phyloP scores from a whole-genome alignment of 2,888 invertebrate species.

The Diarsia rubi region DNA sequence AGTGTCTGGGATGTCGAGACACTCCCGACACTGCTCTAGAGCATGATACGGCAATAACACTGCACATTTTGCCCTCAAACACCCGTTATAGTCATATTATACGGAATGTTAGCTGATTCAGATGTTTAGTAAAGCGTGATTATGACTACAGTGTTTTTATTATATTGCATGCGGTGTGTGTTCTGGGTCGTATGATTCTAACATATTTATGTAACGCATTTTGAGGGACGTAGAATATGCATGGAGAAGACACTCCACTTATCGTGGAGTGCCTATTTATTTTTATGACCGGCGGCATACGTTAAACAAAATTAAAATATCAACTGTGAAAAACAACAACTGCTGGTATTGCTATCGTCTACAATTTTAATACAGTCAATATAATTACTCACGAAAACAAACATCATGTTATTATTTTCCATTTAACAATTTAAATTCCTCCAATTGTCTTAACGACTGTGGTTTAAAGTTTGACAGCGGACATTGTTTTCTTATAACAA shows the following conservation, averaged over 20 bases:
- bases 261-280: not conserved
- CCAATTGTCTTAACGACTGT: constrained; percentile 28
- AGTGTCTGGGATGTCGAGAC: constrained; percentile 72
- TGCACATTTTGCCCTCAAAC: constrained; percentile 77
- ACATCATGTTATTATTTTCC: constrained; percentile 14
- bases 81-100: constrained; percentile 75
- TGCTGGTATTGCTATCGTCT: not conserved
- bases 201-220: not conserved
- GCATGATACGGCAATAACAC: constrained; percentile 81
- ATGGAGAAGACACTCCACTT: not conserved
- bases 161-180: constrained; percentile 33
- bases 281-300: not conserved
- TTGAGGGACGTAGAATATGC: constrained; percentile 1
- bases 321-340: not conserved
- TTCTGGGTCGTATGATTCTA: constrained; percentile 16
- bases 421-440: constrained; percentile 32
- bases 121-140: constrained; percentile 68
- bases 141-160: constrained; percentile 57
- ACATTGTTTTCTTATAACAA: constrained; percentile 68
- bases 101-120: constrained; percentile 68
- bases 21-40: constrained; percentile 71
- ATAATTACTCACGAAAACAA: constrained; percentile 22
- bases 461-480: constrained; percentile 56
- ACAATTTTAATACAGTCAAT: not conserved
- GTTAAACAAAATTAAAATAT: not conserved